Evolutionary conservation across 2,888 invertebrate species (phyloP), one percentile per base, ranked within the genome.

Genomic region (Pristionchus japonicus): DNA sequence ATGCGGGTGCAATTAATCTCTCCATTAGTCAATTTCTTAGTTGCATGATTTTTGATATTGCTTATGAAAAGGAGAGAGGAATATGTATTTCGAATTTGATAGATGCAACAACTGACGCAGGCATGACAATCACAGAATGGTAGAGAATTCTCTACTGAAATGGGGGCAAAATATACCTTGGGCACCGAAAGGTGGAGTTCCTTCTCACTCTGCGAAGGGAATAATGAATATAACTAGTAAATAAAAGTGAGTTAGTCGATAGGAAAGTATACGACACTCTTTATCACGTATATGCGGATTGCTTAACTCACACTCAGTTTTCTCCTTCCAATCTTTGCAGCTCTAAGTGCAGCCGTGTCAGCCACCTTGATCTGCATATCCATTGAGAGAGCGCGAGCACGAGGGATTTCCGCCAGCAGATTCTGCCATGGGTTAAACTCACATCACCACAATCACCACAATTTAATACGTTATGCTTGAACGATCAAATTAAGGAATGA

Each of bases 361-460:
- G 31, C 43, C 83, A 88, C 88, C 31, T 86, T 91, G 83, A 94
- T 94, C 89, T 93, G 93, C 93, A 94, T 93, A 89, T 94, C 94
- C 94, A 94, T 94, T 17, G 94, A 94, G 13, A 93, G 88, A 40
- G 92, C 89, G 31, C 93, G 89, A 20, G 64, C 47, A 34, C 90
- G 89, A 6, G 86, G 74, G 11, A 34, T 43, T 7, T 77, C 87
- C 15, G 31, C 52, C 77, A 80, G 11, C 31, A 77, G 61, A 80
- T 87, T 87, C 87, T 87, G 86, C 9, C 31, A 49, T 9, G 34
- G 52, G 52, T 52, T 77, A 77, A 15, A 23, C 15, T 34, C 83
- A 52, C 52, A 52, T 20, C 37, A 61, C 27, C 43, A 43, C 85
- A 85, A 31, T 11, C 11, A 27, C 57, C 64, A 61, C 43, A 27